Conservation (phyloP, 2,888 invertebrate species). For the Danaus chrysippus region DNA sequence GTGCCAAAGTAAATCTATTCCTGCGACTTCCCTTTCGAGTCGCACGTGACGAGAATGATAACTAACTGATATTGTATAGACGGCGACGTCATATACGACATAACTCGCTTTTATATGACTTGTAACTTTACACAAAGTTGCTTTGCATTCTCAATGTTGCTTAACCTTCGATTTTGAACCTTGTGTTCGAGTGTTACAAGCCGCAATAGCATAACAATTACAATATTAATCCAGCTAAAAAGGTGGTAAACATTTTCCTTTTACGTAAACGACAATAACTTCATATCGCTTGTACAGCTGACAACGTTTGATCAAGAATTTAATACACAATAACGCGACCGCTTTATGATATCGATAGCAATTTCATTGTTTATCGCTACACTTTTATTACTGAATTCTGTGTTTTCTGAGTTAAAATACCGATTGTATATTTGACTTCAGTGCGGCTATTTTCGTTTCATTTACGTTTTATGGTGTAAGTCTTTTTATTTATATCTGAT, state of each 20-base stretch:
- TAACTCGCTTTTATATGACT: constrained; percentile 32
- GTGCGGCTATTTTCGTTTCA: neutral
- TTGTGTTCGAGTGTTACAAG: constrained; percentile 17
- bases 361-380: constrained; percentile 56
- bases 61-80: constrained; percentile 22
- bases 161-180: constrained; percentile 18
- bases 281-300: constrained; percentile 45
- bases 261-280: constrained; percentile 52
- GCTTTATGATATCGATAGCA: constrained; percentile 56
- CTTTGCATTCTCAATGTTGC: constrained; percentile 16
- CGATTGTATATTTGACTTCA: neutral
- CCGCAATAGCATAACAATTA: constrained; percentile 4
- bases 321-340: constrained; percentile 51
- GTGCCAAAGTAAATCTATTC: constrained; percentile 47
- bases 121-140: constrained; percentile 23
- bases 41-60: constrained; percentile 54
- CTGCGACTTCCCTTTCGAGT: constrained; percentile 42
- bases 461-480: neutral
- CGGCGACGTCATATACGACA: constrained; percentile 30
- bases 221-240: constrained; percentile 29
- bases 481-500: neutral
- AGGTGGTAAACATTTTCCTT: constrained; percentile 31
- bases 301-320: constrained; percentile 62
- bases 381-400: constrained; percentile 43
- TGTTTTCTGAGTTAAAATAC: neutral